A percentile compares a stretch with the other conserved stretches of the same genome.
phyloP scores from a whole-genome alignment of 2,797 vertebrate genomes.

The Onychomys arenicola region DNA sequence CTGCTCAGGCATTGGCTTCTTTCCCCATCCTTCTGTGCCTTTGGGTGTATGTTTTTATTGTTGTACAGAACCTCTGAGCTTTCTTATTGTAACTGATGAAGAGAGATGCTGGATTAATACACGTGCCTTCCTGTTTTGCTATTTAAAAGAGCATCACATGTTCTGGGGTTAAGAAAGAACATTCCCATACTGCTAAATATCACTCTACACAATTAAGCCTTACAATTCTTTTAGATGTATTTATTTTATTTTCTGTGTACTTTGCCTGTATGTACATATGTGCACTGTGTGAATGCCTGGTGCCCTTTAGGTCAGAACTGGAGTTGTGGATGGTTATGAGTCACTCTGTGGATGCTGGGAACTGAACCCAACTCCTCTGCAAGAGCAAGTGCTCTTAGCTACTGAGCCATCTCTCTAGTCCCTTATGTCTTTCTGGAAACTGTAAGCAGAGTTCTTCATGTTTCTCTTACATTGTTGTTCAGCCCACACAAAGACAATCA shows the following conservation, averaged over 20 bases:
- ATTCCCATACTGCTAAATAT: conserved; percentile 50
- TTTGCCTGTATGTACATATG: not conserved
- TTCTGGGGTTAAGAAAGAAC: conserved; percentile 45
- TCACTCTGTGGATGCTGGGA: not conserved
- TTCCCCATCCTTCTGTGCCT: conserved; percentile 33
- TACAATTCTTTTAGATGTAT: not conserved
- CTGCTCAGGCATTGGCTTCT: not conserved
- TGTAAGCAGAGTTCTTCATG: not conserved
- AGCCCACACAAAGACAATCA: conserved; percentile 10
- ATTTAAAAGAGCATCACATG: conserved; percentile 42
- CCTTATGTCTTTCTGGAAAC: not conserved
- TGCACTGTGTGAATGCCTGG: too few species aligned
- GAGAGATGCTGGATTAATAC: conserved; percentile 64
- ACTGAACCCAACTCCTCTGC: not conserved
- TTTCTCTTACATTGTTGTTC: not conserved
- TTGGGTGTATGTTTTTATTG: conserved; percentile 39
- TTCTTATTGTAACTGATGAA: conserved; percentile 58
- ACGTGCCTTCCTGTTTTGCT: conserved; percentile 67
- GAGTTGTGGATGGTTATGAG: not conserved
- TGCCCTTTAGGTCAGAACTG: not conserved
- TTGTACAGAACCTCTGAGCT: conserved; percentile 64
- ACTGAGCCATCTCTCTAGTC: not conserved
- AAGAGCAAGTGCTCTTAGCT: not conserved
- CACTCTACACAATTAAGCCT: conserved; percentile 56
- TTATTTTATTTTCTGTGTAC: not conserved